Base-by-base conservation (phyloP, 2,888 invertebrate species). In the Drosophila siamana region DNA sequence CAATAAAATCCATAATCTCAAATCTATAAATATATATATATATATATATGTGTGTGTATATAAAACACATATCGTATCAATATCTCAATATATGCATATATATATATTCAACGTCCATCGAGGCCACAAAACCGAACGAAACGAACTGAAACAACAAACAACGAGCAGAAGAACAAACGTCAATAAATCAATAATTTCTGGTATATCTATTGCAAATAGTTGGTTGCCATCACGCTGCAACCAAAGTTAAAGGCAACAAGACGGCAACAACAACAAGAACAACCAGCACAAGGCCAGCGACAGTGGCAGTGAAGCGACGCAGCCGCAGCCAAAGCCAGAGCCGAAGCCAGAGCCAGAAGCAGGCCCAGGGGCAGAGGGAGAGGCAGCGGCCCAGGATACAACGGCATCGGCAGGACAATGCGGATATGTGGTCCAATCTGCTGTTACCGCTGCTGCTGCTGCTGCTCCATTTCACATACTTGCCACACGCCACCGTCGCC, bases 171-270 rank as follows among this genome's bases (percentile, higher is more conserved):
- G 5, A 44, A 36, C 44, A 30, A 38, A 38, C 19, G 44, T 30
- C 19, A 15, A 44, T 28, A 36, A 22, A 41, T 41, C 40, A 24
- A 41, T 59, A 59, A 33, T 26, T 26, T 26, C 7, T 19, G 48
- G 11, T 59, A 50, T 50, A 50, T 50, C 51, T 52, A 62, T 56
- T 7, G 1, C 26, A 7, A 26, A 6, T 7, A 26, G 90, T 76
- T 78, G 89, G 89, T 90, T 90, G 89, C 88, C 85, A 81, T 72
- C 66, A 63, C 64, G 74, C 80, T 88, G 90, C 88, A 83, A 87
- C 80, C 90, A 80, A 36, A 81, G 72, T 57, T 77, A 86, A 83
- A 83, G 72, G 57, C 78, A 76, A 57, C 89, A 89, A 74, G 72
- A 89, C 86, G 89, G 87, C 83, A 57, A 56, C 71, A 72, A 72